Conservation (phyloP, 2,888 invertebrate species). For the Cerastis rubricosa region DNA sequence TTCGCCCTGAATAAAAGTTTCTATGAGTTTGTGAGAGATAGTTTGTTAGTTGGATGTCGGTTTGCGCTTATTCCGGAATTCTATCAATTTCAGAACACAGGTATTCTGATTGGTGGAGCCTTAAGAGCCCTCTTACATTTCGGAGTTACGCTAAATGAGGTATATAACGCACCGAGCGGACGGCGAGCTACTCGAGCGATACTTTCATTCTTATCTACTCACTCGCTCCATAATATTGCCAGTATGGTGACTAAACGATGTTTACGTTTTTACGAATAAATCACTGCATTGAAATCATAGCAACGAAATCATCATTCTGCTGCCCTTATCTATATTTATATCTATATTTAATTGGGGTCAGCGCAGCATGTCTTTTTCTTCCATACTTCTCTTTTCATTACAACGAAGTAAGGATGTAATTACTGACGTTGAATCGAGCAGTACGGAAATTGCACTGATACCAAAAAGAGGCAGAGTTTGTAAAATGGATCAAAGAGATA, state of each 20-base stretch:
- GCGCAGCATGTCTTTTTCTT: no score
- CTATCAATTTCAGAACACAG: slow-evolving; percentile 10
- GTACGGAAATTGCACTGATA: background rate
- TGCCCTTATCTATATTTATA: no score
- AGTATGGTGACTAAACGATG: no score
- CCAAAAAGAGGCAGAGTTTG: background rate
- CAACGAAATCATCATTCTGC: no score
- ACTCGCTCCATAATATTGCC: no score
- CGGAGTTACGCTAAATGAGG: background rate
- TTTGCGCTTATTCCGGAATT: slow-evolving; percentile 19
- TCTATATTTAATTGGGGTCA: no score
- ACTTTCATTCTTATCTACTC: no score
- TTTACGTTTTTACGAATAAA: background rate
- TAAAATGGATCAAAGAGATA: background rate
- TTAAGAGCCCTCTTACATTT: background rate
- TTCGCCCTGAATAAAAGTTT: slow-evolving; percentile 43
- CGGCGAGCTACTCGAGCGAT: no score
- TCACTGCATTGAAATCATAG: background rate
- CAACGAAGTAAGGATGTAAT: no score
- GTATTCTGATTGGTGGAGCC: background rate
- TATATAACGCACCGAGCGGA: background rate
- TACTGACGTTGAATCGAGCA: background rate
- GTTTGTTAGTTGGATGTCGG: slow-evolving; percentile 36
- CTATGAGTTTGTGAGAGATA: slow-evolving; percentile 41
- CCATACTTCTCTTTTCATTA: no score